These are phyloP conservation scores for Griposia aprilina DNA, from an alignment of 2,888 invertebrate genomes.

Conservation along the genomic window DNA sequence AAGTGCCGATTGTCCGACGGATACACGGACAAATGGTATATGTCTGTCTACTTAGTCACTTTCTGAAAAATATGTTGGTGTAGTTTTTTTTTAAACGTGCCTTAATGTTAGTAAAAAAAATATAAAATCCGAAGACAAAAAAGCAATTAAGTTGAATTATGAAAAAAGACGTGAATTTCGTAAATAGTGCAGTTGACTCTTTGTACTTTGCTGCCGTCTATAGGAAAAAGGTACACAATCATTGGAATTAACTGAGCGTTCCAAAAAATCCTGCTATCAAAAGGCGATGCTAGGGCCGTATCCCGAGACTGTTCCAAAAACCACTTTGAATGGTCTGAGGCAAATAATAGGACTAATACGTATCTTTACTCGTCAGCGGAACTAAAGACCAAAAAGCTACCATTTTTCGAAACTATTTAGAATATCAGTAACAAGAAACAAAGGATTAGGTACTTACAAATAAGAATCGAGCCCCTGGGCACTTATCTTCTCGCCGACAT, in stretches of 20 bases:
- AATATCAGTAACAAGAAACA: not conserved
- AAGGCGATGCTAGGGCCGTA: not conserved
- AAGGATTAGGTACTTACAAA: conserved; percentile 84
- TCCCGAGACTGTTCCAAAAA: not conserved
- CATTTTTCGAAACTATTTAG: not conserved
- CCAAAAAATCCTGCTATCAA: not conserved
- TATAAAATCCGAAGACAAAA: too few species aligned
- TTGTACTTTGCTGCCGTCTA: too few species aligned
- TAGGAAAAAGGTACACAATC: not conserved
- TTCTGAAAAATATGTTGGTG: too few species aligned
- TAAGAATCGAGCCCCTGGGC: conserved; percentile 90
- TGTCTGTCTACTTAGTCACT: too few species aligned
- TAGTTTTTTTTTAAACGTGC: too few species aligned
- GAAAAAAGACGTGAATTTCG: too few species aligned
- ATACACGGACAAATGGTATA: too few species aligned
- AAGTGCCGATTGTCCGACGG: too few species aligned
- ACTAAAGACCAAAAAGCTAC: not conserved
- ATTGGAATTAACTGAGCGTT: not conserved
- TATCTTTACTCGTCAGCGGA: too few species aligned
- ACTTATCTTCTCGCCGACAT: conserved; percentile 69
- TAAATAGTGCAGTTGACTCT: too few species aligned
- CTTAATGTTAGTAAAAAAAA: too few species aligned
- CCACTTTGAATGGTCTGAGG: not conserved
- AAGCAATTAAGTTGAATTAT: too few species aligned
- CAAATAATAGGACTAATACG: not conserved